These are phyloP conservation scores for Coreius guichenoti DNA, from an alignment of 2,797 vertebrate species.

Conservation along the genomic window DNA sequence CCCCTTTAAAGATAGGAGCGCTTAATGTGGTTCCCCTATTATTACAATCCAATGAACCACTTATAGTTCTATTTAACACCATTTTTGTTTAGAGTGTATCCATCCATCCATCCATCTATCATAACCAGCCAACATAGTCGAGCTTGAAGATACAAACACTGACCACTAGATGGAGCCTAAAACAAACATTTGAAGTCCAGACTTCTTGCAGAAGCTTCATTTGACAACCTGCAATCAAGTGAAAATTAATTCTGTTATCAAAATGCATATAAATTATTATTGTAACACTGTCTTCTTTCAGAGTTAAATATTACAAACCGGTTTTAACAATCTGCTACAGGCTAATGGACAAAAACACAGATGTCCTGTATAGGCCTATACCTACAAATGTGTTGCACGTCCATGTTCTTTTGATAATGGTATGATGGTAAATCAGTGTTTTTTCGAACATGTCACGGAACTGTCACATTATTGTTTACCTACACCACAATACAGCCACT, in stretches of 20 bases:
- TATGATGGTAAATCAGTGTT: background rate
- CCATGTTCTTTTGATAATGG: background rate
- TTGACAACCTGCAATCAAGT: background rate
- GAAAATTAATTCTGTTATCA: background rate
- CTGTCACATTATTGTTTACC: background rate
- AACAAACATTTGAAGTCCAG: background rate
- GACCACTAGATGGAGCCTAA: slow-evolving; percentile 23
- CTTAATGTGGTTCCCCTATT: too few species aligned
- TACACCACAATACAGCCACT: background rate
- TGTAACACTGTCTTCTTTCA: background rate
- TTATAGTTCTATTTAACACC: too few species aligned
- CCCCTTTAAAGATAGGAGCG: too few species aligned
- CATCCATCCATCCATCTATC: too few species aligned
- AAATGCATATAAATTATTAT: background rate
- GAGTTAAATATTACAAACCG: background rate
- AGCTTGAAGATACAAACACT: background rate
- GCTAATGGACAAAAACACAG: background rate
- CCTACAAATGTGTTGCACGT: background rate
- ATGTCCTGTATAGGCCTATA: background rate
- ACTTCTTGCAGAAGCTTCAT: background rate
- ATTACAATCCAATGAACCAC: too few species aligned
- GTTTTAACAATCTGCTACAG: background rate
- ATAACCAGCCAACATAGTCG: background rate
- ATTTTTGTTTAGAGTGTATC: too few species aligned
- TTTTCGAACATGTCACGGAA: background rate